These are phyloP conservation scores for Oreotrochilus melanogaster DNA, from an alignment of 2,113 vertebrate genomes.

Conservation along the genomic window DNA sequence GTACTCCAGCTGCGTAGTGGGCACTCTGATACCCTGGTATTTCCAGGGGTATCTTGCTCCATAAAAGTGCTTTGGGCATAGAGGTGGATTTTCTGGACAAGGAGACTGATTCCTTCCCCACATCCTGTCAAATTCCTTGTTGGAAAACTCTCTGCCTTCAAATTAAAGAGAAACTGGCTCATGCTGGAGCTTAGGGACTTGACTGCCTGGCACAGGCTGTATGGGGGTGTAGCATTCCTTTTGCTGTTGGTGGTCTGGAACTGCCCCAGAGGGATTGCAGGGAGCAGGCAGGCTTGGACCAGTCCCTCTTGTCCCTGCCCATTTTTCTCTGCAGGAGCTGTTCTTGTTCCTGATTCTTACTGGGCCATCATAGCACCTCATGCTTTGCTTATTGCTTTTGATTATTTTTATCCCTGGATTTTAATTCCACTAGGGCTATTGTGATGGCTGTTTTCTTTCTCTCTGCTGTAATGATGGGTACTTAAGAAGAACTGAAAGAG, in stretches of 20 bases:
- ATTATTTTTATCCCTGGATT: background rate
- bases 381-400: background rate
- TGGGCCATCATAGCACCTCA: background rate
- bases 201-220: fast-evolving
- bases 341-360: background rate
- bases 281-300: background rate
- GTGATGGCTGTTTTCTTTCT: slow-evolving; percentile 39
- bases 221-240: background rate
- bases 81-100: background rate
- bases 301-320: background rate
- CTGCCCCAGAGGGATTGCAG: background rate
- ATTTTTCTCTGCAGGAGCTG: background rate
- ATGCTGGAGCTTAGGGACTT: background rate
- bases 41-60: background rate
- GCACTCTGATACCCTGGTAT: fast-evolving
- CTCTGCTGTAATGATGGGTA: slow-evolving; percentile 43
- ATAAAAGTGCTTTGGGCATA: background rate
- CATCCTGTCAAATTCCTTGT: background rate
- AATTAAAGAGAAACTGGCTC: background rate
- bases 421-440: background rate
- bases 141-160: background rate
- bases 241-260: fast-evolving
- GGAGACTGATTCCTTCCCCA: background rate
- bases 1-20: background rate
- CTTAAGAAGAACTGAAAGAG: slow-evolving; percentile 31